Conservation (phyloP, 2,797 vertebrate species). For the Microctenopoma lineatum region DNA sequence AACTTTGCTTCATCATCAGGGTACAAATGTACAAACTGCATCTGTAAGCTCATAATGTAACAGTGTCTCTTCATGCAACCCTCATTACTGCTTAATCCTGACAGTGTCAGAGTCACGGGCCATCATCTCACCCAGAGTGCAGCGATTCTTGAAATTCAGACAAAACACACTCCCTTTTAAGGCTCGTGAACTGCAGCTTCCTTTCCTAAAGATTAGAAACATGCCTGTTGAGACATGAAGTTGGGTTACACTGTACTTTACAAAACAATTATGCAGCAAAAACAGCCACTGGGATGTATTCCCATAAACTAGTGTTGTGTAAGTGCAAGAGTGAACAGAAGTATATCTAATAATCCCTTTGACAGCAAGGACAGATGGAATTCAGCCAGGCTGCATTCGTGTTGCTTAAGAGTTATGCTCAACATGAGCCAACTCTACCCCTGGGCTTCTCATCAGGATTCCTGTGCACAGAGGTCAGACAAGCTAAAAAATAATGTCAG, state of each 20-base stretch:
- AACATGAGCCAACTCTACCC: constrained; percentile 32
- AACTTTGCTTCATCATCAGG: constrained; percentile 6
- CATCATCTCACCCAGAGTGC: constrained; percentile 38
- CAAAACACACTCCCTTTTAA: constrained; percentile 16
- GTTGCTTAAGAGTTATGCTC: constrained; percentile 27
- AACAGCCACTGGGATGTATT: neutral
- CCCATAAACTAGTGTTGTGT: neutral
- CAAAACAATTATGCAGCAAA: constrained; percentile 33
- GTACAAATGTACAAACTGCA: neutral
- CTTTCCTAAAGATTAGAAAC: constrained; percentile 32
- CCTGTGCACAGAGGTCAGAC: constrained; percentile 11
- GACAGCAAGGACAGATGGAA: constrained; percentile 39
- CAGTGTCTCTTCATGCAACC: constrained; percentile 24
- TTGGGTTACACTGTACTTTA: neutral
- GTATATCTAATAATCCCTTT: constrained; percentile 8
- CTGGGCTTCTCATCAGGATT: constrained; percentile 29
- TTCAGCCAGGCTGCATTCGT: constrained; percentile 34
- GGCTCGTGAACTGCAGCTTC: constrained; percentile 11
- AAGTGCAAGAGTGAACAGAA: neutral
- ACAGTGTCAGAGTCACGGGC: constrained; percentile 38
- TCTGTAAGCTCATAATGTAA: constrained; percentile 29
- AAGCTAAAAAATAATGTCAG: constrained; percentile 14
- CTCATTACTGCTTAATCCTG: constrained; percentile 55
- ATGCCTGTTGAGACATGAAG: constrained; percentile 54
- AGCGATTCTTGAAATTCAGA: constrained; percentile 36